Evolutionary conservation across 2,888 invertebrate species (phyloP).

Genomic region (Malacosoma neustria): DNA sequence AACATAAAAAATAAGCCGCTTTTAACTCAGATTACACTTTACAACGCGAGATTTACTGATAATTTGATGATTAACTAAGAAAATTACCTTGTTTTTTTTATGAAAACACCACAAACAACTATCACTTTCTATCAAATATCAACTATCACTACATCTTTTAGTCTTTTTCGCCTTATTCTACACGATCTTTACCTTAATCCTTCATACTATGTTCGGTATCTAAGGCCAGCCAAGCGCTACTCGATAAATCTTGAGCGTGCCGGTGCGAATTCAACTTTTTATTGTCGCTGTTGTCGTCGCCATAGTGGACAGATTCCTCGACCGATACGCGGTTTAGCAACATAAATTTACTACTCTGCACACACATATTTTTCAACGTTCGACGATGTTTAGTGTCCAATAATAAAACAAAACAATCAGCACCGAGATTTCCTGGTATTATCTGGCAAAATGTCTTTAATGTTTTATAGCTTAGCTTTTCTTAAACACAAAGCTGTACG

Average conservation of each 20-base stretch:
- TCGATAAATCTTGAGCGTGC: slow-evolving; percentile 53
- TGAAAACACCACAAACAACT: no score
- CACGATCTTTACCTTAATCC: no score
- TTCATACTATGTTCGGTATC: slow-evolving; percentile 30
- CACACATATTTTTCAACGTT: no score
- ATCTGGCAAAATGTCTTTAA: background rate
- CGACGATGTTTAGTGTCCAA: slow-evolving; percentile 34
- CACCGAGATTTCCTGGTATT: background rate
- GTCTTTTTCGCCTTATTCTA: no score
- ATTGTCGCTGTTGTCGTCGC: slow-evolving; percentile 31
- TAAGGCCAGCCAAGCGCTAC: slow-evolving; percentile 37
- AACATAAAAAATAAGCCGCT: no score
- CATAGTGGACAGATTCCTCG: slow-evolving; percentile 50
- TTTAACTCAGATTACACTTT: no score
- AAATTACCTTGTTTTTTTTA: no score
- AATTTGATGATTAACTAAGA: no score
- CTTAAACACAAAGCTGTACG: slow-evolving; percentile 1
- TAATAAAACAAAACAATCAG: slow-evolving; percentile 2
- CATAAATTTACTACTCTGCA: slow-evolving; percentile 40
- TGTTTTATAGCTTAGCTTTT: slow-evolving; percentile 3
- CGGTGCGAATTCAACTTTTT: slow-evolving; percentile 56
- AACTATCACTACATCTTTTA: no score
- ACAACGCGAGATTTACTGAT: no score
- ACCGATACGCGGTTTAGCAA: slow-evolving; percentile 46
- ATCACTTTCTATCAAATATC: no score